A percentile compares a stretch with the other conserved stretches of the same genome.
These are phyloP conservation scores for Mesembrinibis cayennensis DNA, from an alignment of 2,113 vertebrate genomes.

Conservation along the genomic window DNA sequence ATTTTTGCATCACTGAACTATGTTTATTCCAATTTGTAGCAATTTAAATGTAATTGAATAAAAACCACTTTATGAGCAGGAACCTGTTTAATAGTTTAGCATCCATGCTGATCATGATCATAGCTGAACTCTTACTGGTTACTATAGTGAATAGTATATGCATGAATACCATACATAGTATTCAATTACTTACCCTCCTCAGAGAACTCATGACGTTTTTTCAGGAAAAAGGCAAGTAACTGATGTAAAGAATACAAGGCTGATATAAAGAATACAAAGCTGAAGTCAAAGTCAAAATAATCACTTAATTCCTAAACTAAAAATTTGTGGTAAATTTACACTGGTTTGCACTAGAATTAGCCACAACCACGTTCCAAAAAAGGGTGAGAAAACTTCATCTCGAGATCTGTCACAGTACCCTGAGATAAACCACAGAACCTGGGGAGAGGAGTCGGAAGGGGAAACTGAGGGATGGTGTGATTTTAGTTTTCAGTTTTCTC, in stretches of 20 bases:
- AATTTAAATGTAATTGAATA: slow-evolving; percentile 12
- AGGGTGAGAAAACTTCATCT: neutral
- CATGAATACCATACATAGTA: neutral
- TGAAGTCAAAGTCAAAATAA: neutral
- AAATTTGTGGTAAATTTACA: neutral
- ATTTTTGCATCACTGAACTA: neutral
- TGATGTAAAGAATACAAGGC: neutral
- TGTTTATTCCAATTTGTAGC: neutral
- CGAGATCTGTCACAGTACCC: neutral
- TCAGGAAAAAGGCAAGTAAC: neutral
- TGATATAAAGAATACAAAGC: neutral
- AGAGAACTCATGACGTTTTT: neutral
- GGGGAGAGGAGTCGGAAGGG: neutral
- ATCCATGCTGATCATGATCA: neutral
- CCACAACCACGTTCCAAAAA: neutral
- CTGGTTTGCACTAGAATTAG: neutral
- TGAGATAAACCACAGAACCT: neutral
- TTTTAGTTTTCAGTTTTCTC: neutral
- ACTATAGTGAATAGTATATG: neutral
- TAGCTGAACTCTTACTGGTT: neutral
- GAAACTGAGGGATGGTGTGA: neutral
- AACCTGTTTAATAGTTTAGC: neutral
- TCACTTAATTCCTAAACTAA: neutral
- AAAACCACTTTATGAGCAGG: neutral
- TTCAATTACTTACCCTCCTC: neutral